Percentiles rank a stretch among this genome's conserved stretches.
Conservation (phyloP, 1,140 invertebrate genomes). For the Diorhabda sublineata region DNA sequence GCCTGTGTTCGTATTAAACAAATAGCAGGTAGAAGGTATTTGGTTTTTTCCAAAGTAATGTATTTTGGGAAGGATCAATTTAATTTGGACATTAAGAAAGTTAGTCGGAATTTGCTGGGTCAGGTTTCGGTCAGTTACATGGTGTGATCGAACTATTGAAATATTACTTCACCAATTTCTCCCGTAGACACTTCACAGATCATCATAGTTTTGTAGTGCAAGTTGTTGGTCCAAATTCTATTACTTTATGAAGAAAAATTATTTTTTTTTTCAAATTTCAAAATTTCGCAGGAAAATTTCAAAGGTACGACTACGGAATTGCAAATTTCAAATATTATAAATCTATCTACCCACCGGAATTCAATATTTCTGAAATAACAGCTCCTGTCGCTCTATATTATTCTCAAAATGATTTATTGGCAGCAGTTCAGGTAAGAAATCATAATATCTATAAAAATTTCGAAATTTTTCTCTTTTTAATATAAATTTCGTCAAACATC, state of each 20-base stretch:
- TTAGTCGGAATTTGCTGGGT: no score
- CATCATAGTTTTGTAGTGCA: background rate
- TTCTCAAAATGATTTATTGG: slow-evolving; percentile 7
- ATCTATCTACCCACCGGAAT: slow-evolving; percentile 1
- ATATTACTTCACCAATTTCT: no score
- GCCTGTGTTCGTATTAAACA: no score
- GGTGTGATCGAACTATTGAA: no score
- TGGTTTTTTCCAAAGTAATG: no score
- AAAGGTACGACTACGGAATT: slow-evolving; percentile 10
- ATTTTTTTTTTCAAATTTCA: background rate
- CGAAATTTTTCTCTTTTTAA: no score
- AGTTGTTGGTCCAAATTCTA: background rate
- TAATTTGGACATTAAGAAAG: no score
- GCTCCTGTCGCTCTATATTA: slow-evolving; percentile 13
- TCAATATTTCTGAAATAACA: slow-evolving; percentile 5
- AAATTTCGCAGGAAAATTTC: slow-evolving; percentile 13
- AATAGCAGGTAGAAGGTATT: no score
- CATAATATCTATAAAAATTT: no score
- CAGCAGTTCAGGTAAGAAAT: slow-evolving; percentile 6
- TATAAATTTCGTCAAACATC: no score
- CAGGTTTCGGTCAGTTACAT: no score
- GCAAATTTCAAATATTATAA: slow-evolving; percentile 4
- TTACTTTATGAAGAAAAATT: background rate
- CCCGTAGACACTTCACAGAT: background rate
- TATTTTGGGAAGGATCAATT: no score